phyloP scores from a whole-genome alignment of 1,140 invertebrate genomes.

The Pomacea maculata region DNA sequence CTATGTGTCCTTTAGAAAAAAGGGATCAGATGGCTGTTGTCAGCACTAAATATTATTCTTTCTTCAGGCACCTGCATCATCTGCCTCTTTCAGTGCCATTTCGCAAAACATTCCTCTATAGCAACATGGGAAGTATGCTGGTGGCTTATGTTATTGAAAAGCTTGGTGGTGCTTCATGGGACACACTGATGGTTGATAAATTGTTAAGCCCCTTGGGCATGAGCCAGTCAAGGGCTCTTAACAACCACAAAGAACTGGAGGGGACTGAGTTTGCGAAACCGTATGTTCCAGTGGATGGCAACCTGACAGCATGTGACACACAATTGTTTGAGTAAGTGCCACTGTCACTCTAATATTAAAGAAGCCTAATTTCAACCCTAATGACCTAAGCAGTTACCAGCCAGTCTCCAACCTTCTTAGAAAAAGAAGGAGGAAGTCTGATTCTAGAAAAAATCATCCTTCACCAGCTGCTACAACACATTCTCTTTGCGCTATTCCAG shows the following conservation, averaged over 20 bases:
- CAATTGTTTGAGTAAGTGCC: slow-evolving; percentile 9
- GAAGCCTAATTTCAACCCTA: no score
- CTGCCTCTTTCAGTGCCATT: slow-evolving; percentile 9
- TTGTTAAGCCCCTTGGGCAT: slow-evolving; percentile 12
- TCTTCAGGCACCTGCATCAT: slow-evolving; percentile 1
- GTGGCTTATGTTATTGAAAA: slow-evolving; percentile 7
- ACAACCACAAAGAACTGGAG: neutral
- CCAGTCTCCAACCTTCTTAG: no score
- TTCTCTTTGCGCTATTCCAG: no score
- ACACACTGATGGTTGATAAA: slow-evolving; percentile 16
- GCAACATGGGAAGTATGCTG: slow-evolving; percentile 9
- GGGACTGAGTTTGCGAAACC: neutral
- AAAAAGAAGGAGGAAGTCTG: no score
- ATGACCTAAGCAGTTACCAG: no score
- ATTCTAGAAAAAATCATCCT: no score
- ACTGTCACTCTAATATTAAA: no score
- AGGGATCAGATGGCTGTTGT: neutral
- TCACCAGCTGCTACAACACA: no score
- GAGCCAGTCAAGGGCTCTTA: slow-evolving; percentile 1
- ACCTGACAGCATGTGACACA: neutral
- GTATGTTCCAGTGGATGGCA: slow-evolving; percentile 12
- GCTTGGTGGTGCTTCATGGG: slow-evolving; percentile 7
- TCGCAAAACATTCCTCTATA: slow-evolving; percentile 15
- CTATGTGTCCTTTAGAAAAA: no score
- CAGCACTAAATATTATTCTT: no score